Conservation (phyloP, 2,888 invertebrate genomes). For the Pseudanteris insignis region DNA sequence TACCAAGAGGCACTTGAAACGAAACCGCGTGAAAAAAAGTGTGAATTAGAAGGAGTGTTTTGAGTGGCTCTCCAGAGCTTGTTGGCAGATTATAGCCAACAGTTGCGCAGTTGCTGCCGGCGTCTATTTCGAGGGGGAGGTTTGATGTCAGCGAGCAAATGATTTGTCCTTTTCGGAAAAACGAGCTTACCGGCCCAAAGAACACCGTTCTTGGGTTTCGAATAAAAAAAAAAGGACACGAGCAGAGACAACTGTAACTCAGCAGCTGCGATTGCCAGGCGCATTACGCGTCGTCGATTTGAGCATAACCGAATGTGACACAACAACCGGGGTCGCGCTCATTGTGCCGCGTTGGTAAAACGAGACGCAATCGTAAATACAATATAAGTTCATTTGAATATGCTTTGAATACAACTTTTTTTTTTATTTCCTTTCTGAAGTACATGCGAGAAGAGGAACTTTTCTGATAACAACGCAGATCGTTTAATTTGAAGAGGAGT, state of each 20-base stretch:
- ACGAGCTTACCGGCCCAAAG: conserved; percentile 30
- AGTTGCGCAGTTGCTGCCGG: not conserved
- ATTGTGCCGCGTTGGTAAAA: conserved; percentile 20
- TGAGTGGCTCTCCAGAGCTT: conserved; percentile 11
- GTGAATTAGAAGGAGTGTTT: conserved; percentile 27
- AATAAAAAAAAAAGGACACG: conserved; percentile 27
- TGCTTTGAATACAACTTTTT: conserved; percentile 17
- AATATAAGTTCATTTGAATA: conserved; percentile 26
- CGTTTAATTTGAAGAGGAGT: not conserved
- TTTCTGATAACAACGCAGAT: conserved; percentile 1
- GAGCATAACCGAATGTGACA: conserved; percentile 34
- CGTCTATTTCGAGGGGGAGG: conserved; percentile 30
- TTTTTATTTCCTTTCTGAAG: conserved; percentile 16
- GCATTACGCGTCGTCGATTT: conserved; percentile 24
- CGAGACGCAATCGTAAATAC: conserved; percentile 22
- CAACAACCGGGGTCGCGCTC: conserved; percentile 18
- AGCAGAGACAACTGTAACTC: conserved; percentile 29
- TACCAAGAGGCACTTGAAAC: conserved; percentile 25
- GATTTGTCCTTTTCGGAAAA: conserved; percentile 44
- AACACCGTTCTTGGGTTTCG: conserved; percentile 41
- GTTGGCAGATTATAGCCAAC: too few relatives aligned
- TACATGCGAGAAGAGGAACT: not conserved
- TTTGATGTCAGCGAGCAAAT: conserved; percentile 32
- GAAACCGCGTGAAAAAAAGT: conserved; percentile 31
- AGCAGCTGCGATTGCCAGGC: conserved; percentile 29